Base-by-base conservation (phyloP, 2,888 invertebrate genomes). In the Barypeithes pellucidus region DNA sequence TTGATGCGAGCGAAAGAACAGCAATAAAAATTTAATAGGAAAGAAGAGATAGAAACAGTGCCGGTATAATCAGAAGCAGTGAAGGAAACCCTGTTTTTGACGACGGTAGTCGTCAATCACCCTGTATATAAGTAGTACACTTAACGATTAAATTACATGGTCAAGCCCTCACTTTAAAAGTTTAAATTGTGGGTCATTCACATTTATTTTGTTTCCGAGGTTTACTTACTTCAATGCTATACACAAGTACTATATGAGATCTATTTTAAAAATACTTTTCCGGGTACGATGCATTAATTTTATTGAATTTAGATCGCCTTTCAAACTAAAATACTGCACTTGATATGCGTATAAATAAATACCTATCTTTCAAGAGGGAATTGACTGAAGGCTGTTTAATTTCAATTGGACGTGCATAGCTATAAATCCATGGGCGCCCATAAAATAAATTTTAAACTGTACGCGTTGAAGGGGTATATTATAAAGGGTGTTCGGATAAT, bases 301-400 rank as follows among this genome's bases (percentile, higher is more conserved):
- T 45, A 62, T 62, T 45, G 45, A 62, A 47, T 18, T 33, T 29
- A 18, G 43, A 50, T 47, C 22, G 65, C 33, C 66, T 66, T 65
- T 66, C 54, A 41, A 66, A 66, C 54, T 11, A 50, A 66, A 66
- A 66, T 47, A 29, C 43, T 24, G n/a, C 45, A 16, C 43, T 62
- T 62, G 62, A 47, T 41, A 41, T 52, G 29, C 29, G 39, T 54
- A 54, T 66, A 66, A 66, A 66, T 66, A 66, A 66, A 66, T 66
- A 54, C 54, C 36, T 66, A 66, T 54, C 66, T 54, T 33, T 66
- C 66, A 66, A 54, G 66, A 54, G 29, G 16, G 9, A 22, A 18
- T 43, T 45, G 20, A 45, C 1, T n/a, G 41, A 29, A 16, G 62
- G 1, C 36, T 66, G 66, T 20, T 54, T 66, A 66, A 24, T 52